phyloP scores from a whole-genome alignment of 2,888 invertebrate species.

The Alsophila aescularia region DNA sequence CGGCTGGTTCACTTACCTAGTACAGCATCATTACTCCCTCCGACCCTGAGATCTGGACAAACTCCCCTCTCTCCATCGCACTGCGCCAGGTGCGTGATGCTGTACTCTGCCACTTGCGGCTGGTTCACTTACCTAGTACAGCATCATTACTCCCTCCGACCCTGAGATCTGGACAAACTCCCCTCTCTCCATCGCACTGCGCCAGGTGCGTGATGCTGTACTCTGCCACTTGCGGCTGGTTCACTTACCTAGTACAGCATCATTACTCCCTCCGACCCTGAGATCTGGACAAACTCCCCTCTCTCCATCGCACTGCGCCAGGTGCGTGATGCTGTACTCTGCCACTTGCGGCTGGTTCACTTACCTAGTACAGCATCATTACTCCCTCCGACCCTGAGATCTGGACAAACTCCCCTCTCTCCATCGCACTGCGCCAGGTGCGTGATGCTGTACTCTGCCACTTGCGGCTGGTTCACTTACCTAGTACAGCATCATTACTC shows the following conservation, averaged over 20 bases:
- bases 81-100: conserved; percentile 91
- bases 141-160: conserved; percentile 93
- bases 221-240: too few relatives aligned
- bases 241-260: conserved; percentile 87
- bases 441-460: conserved; percentile 93
- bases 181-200: conserved; percentile 92
- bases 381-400: conserved; percentile 90
- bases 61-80: conserved; percentile 93
- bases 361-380: conserved; percentile 89
- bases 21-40: conserved; percentile 91
- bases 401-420: conserved; percentile 93
- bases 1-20: too few relatives aligned
- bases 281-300: conserved; percentile 94
- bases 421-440: conserved; percentile 93
- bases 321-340: conserved; percentile 93
- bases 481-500: conserved; percentile 89
- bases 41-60: conserved; percentile 92
- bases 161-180: conserved; percentile 93
- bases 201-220: conserved; percentile 93
- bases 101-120: conserved; percentile 94
- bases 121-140: conserved; percentile 84
- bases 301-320: conserved; percentile 92
- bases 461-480: too few relatives aligned
- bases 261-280: conserved; percentile 91
- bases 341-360: too few relatives aligned